These are phyloP conservation scores for Xerus rutilus DNA, from an alignment of 2,797 vertebrate species.

Conservation along the genomic window DNA sequence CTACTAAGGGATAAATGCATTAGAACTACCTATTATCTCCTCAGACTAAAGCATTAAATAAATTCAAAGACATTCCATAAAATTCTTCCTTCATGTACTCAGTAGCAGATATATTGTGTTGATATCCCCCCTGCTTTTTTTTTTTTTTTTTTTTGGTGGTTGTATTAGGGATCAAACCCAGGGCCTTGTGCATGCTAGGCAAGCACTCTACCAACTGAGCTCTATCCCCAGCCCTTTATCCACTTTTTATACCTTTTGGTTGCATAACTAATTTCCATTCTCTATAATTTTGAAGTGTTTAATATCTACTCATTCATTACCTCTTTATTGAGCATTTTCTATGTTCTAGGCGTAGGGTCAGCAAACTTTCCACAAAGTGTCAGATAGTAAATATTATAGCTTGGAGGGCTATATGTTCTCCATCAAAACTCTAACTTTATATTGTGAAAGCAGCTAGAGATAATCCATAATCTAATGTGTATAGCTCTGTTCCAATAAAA, in stretches of 20 bases:
- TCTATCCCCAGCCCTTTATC: too few species aligned
- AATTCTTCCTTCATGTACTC: not conserved
- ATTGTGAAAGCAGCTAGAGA: not conserved
- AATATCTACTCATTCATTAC: not conserved
- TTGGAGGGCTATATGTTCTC: not conserved
- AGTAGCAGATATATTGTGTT: not conserved
- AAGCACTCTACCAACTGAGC: too few species aligned
- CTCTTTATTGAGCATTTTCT: constrained; percentile 4
- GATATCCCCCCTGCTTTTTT: not conserved
- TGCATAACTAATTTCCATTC: constrained; percentile 15
- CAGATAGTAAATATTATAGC: constrained; percentile 24
- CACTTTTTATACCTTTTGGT: constrained; percentile 1
- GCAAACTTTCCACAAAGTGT: not conserved
- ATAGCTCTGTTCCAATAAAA: not conserved
- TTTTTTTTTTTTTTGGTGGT: too few species aligned
- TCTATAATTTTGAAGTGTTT: not conserved
- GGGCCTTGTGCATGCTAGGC: too few species aligned
- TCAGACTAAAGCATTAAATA: not conserved
- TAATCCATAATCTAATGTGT: not conserved
- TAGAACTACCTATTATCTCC: not conserved
- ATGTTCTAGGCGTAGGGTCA: not conserved
- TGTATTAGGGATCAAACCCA: too few species aligned
- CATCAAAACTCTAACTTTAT: not conserved
- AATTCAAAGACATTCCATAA: constrained; percentile 26
- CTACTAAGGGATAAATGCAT: not conserved